Evolutionary conservation across 2,113 vertebrate species (phyloP).

Genomic region (Gymnogyps californianus): DNA sequence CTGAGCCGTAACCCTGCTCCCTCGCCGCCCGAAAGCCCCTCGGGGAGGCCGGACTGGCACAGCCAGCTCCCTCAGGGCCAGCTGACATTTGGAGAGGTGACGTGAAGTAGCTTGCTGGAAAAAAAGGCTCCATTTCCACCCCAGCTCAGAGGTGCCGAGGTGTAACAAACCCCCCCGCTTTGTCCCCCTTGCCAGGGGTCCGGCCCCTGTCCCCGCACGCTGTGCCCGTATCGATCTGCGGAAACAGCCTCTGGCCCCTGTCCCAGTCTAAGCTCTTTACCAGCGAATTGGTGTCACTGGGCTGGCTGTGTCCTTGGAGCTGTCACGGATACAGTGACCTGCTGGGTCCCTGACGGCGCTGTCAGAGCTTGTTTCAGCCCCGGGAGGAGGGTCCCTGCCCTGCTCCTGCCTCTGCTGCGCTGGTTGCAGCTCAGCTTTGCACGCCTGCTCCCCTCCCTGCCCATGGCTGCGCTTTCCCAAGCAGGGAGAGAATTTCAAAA

Average conservation of each 20-base stretch:
- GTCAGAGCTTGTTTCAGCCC: neutral
- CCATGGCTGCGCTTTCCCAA: neutral
- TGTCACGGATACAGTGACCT: accelerated
- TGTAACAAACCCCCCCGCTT: neutral
- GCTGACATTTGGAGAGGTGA: neutral
- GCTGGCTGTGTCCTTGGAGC: neutral
- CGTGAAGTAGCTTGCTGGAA: neutral
- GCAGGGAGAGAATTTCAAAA: neutral
- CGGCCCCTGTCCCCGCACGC: neutral
- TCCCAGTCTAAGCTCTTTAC: neutral
- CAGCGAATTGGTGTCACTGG: neutral
- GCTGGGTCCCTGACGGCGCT: neutral
- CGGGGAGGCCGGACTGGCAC: accelerated
- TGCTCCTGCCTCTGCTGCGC: neutral
- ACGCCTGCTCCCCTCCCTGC: neutral
- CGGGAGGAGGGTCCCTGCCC: neutral
- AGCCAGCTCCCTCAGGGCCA: neutral
- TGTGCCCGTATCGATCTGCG: neutral
- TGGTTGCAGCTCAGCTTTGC: neutral
- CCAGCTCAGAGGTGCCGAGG: neutral
- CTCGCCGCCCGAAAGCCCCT: accelerated
- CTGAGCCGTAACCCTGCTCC: neutral
- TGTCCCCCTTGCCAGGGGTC: neutral
- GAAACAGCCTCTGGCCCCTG: neutral
- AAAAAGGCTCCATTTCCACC: neutral